Base-by-base conservation (phyloP, 2,888 invertebrate genomes). In the Machimus rusticus region DNA sequence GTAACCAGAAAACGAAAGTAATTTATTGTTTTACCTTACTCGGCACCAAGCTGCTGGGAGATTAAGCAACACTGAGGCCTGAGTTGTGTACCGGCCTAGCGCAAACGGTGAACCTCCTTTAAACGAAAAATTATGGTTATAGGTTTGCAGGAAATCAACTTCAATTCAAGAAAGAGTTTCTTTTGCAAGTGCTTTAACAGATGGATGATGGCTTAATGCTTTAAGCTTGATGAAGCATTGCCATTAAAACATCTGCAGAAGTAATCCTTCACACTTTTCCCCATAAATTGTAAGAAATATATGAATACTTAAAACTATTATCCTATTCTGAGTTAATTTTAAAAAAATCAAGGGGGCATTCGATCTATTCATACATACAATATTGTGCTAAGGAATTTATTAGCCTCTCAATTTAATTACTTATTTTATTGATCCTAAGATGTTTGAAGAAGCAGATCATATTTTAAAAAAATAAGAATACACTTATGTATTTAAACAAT, bases 1-100 rank as follows among this genome's bases (percentile, higher is more conserved):
- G 79, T 79, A 28, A 51, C 46, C 79, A 46, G 51, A 79, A 79
- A 79, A 46, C 28, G 79, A 79, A 79, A 79, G 79, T 79, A 28
- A 79, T 79, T 79, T 79, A 79, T 79, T 79, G 76, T 66, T 66
- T 66, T 66, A 23, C 66, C 66, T 66, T 66, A 66, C 66, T 2
- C 12, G 19, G 66, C 66, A 66, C 66, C 12, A 23, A 66, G 66
- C 66, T 66, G 28, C 66, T 6, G 66, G 23, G 28, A 51, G 19
- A 66, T 66, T 66, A 28, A 66, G 66, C 28, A 66, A 66, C 66
- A 66, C 28, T 66, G 28, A 66, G 23, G 2, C 66, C 28, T 66
- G 19, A 66, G 66, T 66, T 66, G 28, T 66, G 28, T 23, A 0
- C 23, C 66, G 19, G 2, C 9, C 14, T 51, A n/a, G 6, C 51